phyloP scores from a whole-genome alignment of 2,888 invertebrate genomes.

The Chalcis sispes region DNA sequence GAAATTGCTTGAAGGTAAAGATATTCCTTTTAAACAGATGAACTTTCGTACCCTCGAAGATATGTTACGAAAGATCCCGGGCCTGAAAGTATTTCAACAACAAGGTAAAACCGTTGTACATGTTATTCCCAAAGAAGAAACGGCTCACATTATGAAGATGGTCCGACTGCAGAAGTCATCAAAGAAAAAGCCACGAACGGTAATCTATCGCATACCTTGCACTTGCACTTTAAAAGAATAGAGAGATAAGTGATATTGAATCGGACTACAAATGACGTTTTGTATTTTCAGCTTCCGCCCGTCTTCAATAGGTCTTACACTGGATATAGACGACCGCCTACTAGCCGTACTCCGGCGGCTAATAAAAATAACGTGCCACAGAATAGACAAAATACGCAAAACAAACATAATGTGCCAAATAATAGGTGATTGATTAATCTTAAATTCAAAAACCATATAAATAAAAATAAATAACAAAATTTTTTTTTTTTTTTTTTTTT shows the following conservation, averaged over 20 bases:
- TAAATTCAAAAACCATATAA: background rate
- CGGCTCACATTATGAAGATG: slow-evolving; percentile 79
- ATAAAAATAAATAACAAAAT: too few relatives aligned
- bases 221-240: too few relatives aligned
- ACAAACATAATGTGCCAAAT: slow-evolving; percentile 16
- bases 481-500: background rate
- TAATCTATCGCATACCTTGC: too few relatives aligned
- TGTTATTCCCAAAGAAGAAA: slow-evolving; percentile 79
- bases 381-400: background rate
- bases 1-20: slow-evolving; percentile 80
- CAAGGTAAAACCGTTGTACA: slow-evolving; percentile 79
- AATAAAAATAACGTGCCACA: background rate
- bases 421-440: slow-evolving; percentile 24
- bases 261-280: background rate
- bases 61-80: slow-evolving; percentile 79
- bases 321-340: background rate
- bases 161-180: slow-evolving; percentile 72
- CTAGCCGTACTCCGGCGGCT: background rate
- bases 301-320: slow-evolving; percentile 2
- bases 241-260: background rate
- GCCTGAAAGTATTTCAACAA: slow-evolving; percentile 78
- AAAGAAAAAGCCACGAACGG: slow-evolving; percentile 45
- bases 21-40: slow-evolving; percentile 80
- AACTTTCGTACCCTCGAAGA: slow-evolving; percentile 80
- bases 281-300: slow-evolving; percentile 33